Conservation (phyloP, 2,113 vertebrate genomes). For the Coryphaenoides rupestris region DNA sequence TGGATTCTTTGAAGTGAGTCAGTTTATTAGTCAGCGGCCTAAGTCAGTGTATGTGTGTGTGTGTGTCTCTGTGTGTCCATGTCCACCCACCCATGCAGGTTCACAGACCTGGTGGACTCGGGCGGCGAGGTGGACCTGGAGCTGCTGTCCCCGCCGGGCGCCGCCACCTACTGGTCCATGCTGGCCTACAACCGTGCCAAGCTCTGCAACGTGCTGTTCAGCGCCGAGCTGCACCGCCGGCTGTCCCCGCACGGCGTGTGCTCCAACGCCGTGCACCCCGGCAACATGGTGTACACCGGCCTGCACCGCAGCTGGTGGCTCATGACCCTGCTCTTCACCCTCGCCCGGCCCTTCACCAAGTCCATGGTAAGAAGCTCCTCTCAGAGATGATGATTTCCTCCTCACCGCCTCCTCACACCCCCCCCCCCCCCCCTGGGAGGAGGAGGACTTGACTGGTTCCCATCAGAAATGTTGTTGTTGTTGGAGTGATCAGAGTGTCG, state of each 20-base stretch:
- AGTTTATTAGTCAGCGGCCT: too few relatives aligned
- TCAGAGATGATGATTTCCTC: too few relatives aligned
- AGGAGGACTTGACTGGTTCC: too few relatives aligned
- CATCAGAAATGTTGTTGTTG: too few relatives aligned
- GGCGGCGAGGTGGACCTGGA: constrained; percentile 83
- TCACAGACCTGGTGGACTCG: constrained; percentile 85
- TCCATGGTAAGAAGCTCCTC: constrained; percentile 93
- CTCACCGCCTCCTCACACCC: too few relatives aligned
- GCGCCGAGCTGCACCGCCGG: constrained; percentile 87
- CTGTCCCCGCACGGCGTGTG: constrained; percentile 86
- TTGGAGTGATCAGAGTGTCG: too few relatives aligned
- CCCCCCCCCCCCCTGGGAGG: too few relatives aligned
- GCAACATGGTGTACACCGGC: constrained; percentile 93
- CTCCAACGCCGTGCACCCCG: constrained; percentile 87
- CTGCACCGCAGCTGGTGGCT: constrained; percentile 91
- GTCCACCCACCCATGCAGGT: constrained; percentile 71
- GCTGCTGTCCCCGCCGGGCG: constrained; percentile 82
- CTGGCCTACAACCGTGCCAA: constrained; percentile 96
- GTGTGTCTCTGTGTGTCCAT: too few relatives aligned
- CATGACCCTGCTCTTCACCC: constrained; percentile 87
- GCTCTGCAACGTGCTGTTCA: constrained; percentile 93
- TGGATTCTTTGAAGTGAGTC: too few relatives aligned
- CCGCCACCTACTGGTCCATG: constrained; percentile 93
- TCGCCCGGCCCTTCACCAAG: constrained; percentile 94
- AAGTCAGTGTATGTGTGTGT: too few relatives aligned